Evolutionary conservation across 2,113 vertebrate genomes (phyloP).

Genomic region (Hemiscyllium ocellatum): DNA sequence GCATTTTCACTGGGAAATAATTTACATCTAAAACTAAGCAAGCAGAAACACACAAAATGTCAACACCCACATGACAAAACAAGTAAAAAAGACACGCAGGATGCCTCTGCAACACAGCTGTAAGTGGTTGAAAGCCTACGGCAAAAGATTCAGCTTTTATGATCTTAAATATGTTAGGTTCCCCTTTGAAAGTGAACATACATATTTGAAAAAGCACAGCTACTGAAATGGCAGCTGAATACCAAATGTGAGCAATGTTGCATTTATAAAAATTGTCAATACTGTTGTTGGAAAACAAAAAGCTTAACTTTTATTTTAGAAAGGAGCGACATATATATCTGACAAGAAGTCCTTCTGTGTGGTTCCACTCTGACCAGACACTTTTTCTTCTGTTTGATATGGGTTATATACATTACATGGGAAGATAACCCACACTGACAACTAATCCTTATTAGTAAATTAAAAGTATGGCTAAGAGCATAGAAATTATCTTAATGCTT

Average conservation of each 20-base stretch:
- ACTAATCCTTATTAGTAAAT: background rate
- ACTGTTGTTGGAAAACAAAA: background rate
- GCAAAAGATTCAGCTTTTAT: background rate
- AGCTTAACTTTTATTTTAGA: background rate
- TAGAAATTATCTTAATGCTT: background rate
- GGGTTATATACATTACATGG: background rate
- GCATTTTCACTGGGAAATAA: background rate
- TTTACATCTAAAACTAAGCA: background rate
- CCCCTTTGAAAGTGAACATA: background rate
- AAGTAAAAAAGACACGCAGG: background rate
- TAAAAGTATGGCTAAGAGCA: background rate
- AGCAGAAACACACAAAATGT: constrained; percentile 12
- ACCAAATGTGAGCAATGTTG: background rate
- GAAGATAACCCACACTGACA: background rate
- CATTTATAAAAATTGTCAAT: background rate
- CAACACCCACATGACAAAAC: background rate
- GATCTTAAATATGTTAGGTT: background rate
- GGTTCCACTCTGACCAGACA: background rate
- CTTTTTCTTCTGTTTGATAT: background rate
- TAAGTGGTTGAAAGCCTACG: background rate
- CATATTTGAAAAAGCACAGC: background rate
- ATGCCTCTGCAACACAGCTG: background rate
- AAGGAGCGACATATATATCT: background rate
- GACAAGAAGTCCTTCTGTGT: background rate
- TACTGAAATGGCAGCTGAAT: background rate